Evolutionary conservation across 2,797 vertebrate genomes (phyloP).

Genomic region (Neomorphus geoffroyi): DNA sequence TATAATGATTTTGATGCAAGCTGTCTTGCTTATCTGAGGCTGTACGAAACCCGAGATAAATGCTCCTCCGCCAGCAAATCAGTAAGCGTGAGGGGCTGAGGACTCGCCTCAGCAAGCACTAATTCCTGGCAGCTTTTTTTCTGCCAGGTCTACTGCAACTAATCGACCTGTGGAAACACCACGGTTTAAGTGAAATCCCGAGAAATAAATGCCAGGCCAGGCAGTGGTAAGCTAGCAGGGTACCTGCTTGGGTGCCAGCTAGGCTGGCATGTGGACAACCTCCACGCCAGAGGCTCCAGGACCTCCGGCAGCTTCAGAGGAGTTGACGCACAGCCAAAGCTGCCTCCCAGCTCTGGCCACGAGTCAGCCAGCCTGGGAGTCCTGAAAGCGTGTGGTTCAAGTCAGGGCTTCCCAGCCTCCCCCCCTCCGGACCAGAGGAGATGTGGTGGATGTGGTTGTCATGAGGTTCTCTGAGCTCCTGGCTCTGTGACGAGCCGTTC

Average conservation of each 20-base stretch:
- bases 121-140: background rate
- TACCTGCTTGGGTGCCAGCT: background rate
- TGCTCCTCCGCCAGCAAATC: background rate
- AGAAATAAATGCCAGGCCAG: background rate
- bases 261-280: background rate
- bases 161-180: background rate
- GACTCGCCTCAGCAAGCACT: background rate
- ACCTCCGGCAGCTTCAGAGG: conserved; percentile 1
- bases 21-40: background rate
- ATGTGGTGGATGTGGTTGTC: conserved; percentile 14
- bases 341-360: background rate
- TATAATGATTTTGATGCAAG: fast-evolving
- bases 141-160: fast-evolving
- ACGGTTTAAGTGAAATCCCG: background rate
- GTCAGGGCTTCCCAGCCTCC: background rate
- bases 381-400: background rate
- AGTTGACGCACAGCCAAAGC: background rate
- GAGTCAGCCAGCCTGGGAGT: background rate
- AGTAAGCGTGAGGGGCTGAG: fast-evolving
- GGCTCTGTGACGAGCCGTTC: background rate
- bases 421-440: background rate
- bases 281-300: background rate
- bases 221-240: background rate
- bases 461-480: conserved; percentile 1
- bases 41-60: fast-evolving